Conservation (phyloP, 2,113 vertebrate species). For the Pholis gunnellus region DNA sequence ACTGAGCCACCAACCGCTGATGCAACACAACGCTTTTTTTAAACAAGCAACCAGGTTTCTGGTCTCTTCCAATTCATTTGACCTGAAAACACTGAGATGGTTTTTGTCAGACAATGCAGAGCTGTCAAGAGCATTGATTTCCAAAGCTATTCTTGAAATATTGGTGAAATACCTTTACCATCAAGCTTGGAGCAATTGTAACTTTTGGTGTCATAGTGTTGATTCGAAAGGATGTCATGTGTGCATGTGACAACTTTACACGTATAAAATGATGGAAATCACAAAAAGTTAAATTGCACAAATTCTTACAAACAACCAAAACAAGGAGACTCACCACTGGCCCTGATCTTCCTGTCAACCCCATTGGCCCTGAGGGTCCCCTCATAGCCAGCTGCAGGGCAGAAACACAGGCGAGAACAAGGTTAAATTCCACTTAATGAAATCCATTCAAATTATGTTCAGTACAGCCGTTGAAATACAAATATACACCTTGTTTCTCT, state of each 20-base stretch:
- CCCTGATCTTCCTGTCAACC: constrained; percentile 96
- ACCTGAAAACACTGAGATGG: neutral
- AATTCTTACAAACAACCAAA: neutral
- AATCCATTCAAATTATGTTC: neutral
- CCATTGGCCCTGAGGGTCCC: constrained; percentile 96
- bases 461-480: neutral
- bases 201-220: neutral
- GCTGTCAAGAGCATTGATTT: neutral
- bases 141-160: neutral
- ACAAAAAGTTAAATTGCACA: neutral
- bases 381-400: constrained; percentile 93
- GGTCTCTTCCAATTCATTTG: neutral
- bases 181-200: neutral
- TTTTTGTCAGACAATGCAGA: neutral
- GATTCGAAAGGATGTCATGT: neutral
- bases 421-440: constrained; percentile 26
- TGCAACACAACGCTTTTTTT: constrained; percentile 4
- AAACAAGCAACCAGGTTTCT: constrained; percentile 1
- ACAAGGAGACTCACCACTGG: constrained; percentile 91
- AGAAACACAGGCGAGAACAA: constrained; percentile 37
- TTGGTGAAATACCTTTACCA: neutral
- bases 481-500: neutral
- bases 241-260: neutral
- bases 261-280: neutral
- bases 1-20: constrained; percentile 19